These are phyloP conservation scores for Philopedon plagiatum DNA, from an alignment of 2,888 invertebrate genomes.

Conservation along the genomic window DNA sequence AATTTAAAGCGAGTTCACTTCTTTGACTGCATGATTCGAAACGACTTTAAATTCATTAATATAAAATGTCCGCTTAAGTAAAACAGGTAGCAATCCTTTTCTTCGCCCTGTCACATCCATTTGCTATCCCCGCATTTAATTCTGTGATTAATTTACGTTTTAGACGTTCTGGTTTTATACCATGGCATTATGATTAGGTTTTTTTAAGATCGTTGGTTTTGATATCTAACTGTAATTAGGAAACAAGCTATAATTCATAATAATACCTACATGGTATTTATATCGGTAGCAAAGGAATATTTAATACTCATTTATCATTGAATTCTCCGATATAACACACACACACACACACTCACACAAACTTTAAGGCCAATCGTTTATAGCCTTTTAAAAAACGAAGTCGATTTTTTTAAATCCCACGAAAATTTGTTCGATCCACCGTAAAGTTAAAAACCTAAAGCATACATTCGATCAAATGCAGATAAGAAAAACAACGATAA, in stretches of 20 bases:
- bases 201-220: background rate
- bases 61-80: conserved; percentile 35
- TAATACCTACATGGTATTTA: too few relatives aligned
- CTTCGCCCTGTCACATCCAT: conserved; percentile 34
- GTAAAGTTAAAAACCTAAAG: conserved; percentile 30
- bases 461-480: conserved; percentile 31
- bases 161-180: conserved; percentile 18
- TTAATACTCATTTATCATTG: too few relatives aligned
- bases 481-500: conserved; percentile 15
- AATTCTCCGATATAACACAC: too few relatives aligned
- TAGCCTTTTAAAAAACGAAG: too few relatives aligned
- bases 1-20: conserved; percentile 28
- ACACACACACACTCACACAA: too few relatives aligned
- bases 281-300: too few relatives aligned
- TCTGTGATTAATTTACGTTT: conserved; percentile 28
- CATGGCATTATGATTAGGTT: conserved; percentile 2
- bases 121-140: conserved; percentile 18
- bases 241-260: background rate
- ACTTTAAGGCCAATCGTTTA: too few relatives aligned
- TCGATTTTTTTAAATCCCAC: background rate
- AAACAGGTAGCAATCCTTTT: conserved; percentile 38
- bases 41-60: conserved; percentile 36
- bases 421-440: conserved; percentile 11
- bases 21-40: conserved; percentile 18
- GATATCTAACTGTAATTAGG: conserved; percentile 13